phyloP scores from a whole-genome alignment of 2,113 vertebrate genomes.

The Callaeas wilsoni region DNA sequence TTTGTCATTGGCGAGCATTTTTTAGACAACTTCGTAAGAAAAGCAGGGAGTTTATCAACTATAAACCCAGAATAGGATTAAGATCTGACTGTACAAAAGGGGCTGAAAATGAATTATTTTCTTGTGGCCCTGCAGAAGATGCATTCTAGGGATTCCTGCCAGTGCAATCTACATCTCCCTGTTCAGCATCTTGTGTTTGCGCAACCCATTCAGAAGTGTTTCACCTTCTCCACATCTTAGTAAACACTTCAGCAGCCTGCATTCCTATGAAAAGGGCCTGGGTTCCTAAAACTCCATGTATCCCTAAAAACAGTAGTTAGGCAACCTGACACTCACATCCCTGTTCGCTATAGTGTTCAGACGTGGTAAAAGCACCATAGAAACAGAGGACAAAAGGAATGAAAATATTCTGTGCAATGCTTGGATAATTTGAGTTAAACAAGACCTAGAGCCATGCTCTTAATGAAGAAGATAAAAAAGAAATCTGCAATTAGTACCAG shows the following conservation, averaged over 20 bases:
- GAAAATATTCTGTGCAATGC: neutral
- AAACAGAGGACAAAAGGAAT: neutral
- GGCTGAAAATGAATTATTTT: neutral
- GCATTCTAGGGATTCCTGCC: neutral
- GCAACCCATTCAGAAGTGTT: neutral
- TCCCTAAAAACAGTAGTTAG: neutral
- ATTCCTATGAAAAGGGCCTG: neutral
- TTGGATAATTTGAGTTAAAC: neutral
- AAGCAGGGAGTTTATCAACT: neutral
- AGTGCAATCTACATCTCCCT: neutral
- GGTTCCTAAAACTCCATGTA: neutral
- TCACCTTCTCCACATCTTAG: neutral
- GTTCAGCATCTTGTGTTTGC: neutral
- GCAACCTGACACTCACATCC: neutral
- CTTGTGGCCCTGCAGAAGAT: neutral
- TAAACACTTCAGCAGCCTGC: neutral
- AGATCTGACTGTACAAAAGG: neutral
- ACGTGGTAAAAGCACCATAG: neutral
- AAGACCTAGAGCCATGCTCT: neutral
- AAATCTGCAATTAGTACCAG: neutral
- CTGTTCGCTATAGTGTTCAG: neutral
- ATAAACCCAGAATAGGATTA: neutral
- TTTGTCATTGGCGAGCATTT: neutral
- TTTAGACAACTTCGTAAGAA: neutral
- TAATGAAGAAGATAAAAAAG: conserved; percentile 29